Base-by-base conservation (phyloP, 2,888 invertebrate genomes). In the Fragum sueziense region DNA sequence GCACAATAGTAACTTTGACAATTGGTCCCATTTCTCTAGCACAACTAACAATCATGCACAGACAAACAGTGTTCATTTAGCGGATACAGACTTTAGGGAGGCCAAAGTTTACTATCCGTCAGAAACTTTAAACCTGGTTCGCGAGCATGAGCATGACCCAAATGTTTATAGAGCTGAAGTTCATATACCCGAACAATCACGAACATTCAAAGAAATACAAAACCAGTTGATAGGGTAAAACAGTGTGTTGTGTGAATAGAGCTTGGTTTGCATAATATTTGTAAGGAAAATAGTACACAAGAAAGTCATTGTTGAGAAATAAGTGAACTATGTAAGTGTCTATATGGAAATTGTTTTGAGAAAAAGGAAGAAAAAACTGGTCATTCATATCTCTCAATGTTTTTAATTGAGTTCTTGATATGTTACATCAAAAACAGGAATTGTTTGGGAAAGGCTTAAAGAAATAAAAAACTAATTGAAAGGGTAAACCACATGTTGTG, bases 41-140 rank as follows among this genome's bases (percentile, higher is more conserved):
- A 25, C 65, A 41, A 4, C 25, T 14, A 65, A 41, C 22, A 33
- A 41, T 11, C 65, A 41, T 27, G 11, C 34, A 27, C 9, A 4
- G 25, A 41, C 41, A 25, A 22, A 65, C 41, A 65, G 65, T 41
- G 22, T 41, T 14, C 20, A 31, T n/a, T 33, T 33, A 27, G 52
- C 27, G 20, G 33, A 51, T 7, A 27, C 34, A 14, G 37, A 37
- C 17, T 3, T 31, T 14, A 31, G 69, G 11, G 74, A 69, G 7
- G 17, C 25, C 20, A 61, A 71, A 47, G 52, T 80, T 31, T 90
- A 89, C 72, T 67, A 81, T 37, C 91, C 90, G 2, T 91, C 90
- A 1, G 90, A 91, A 78, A 91, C 91, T 14, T 91, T 84, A 80
- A 87, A 87, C 74, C 75, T 90, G 67, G 85, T 91, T n/a, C 87